A percentile compares a stretch with the other conserved stretches of the same genome.
Evolutionary conservation across 2,888 invertebrate species (phyloP).

Genomic region (Catocala fraxini): DNA sequence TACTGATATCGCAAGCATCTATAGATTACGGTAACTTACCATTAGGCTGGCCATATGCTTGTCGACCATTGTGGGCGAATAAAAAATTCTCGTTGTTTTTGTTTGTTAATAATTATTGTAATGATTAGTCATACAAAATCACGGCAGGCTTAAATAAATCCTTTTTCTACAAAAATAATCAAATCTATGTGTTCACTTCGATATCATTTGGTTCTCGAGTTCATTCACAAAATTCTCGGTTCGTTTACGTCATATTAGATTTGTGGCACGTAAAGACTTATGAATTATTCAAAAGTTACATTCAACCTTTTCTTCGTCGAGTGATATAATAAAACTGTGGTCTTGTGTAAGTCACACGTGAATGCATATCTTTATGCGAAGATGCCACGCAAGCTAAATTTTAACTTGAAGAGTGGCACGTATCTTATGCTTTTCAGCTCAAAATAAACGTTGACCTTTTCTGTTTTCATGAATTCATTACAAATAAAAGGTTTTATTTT

Average conservation of each 20-base stretch:
- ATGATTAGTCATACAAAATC: too few relatives aligned
- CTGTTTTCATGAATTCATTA: not conserved
- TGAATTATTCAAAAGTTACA: conserved; percentile 72
- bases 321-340: conserved; percentile 55
- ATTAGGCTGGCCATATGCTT: too few relatives aligned
- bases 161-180: too few relatives aligned
- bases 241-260: conserved; percentile 71
- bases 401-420: not conserved
- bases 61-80: too few relatives aligned
- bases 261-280: conserved; percentile 63
- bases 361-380: conserved; percentile 47
- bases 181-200: not conserved
- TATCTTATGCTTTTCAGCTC: not conserved
- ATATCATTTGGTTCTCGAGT: conserved; percentile 7
- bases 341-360: conserved; percentile 42
- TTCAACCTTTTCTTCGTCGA: conserved; percentile 67
- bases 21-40: too few relatives aligned
- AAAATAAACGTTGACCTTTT: not conserved
- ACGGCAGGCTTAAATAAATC: too few relatives aligned
- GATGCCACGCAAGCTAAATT: conserved; percentile 27
- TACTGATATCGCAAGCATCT: too few relatives aligned
- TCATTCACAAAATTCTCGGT: conserved; percentile 66
- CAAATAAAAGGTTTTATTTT: too few relatives aligned
- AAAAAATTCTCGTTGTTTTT: too few relatives aligned
- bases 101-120: too few relatives aligned